Evolutionary conservation across 2,888 invertebrate genomes (phyloP), one percentile per base, ranked within the genome.

Genomic region (Pardosa pseudoannulata): DNA sequence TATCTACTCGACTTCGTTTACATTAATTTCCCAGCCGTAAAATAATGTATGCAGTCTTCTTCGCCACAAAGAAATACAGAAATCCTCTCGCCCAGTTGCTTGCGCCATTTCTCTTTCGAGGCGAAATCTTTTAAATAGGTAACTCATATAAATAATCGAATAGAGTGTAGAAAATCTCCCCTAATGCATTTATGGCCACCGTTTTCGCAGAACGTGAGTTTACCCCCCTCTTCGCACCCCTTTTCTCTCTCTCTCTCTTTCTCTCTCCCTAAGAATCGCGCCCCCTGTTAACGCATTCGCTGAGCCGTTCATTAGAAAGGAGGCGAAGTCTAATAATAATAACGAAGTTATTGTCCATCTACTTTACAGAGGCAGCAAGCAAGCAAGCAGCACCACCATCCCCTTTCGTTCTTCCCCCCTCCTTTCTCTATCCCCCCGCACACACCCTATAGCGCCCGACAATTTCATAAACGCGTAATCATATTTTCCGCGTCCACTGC

Each of bases 271-370:
- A 64, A 71, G 56, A 56, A 56, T 56, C 11, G 56, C 41, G 56
- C 56, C 23, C 56, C 72, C 68, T 75, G 75, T 62, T 75, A 76
- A 68, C 72, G 41, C 28, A 65, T 23, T 56, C 56, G 56, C 16
- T 56, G 56, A 56, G 56, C 56, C 56, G 65, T 70, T 67, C 67
- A 67, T 67, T 67, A 83, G 72, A 31, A n/a, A 32, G 65, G 32
- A 46, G 71, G 56, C 23, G 23, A 23, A 71, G 64, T 78, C 83
- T 83, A 83, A 83, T 83, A 83, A 83, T 83, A 83, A 83, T 83
- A 83, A 83, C 83, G 83, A 83, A 83, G 83, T 83, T 83, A 83
- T 78, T 83, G 83, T 83, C 83, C 83, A 72, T 56, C 83, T 78
- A 83, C 78, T 83, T 72, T 67, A 56, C 50, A 72, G 31, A 73